Conservation (phyloP, 1,140 invertebrate genomes). For the Drosophila equinoxialis region DNA sequence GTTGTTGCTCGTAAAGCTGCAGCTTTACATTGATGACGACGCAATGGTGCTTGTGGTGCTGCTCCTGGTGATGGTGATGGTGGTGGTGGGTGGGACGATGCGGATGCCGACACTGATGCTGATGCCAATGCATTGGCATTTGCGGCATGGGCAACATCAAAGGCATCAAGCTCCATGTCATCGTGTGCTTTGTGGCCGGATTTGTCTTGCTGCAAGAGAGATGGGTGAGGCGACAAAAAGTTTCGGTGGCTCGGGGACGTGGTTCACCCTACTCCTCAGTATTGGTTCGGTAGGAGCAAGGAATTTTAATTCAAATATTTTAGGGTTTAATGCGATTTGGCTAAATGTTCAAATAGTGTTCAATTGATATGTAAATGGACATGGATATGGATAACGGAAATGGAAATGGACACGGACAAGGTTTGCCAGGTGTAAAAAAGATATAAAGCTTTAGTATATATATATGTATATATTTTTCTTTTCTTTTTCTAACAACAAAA, state of each 20-base stretch:
- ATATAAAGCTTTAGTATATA: constrained; percentile 52
- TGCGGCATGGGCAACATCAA: constrained; percentile 58
- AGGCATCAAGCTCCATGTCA: constrained; percentile 58
- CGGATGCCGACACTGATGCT: constrained; percentile 30
- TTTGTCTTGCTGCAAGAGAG: constrained; percentile 40
- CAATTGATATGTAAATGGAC: constrained; percentile 53
- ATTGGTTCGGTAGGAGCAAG: constrained; percentile 12
- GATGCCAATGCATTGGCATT: constrained; percentile 55
- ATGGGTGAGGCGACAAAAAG: constrained; percentile 12
- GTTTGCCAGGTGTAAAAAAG: constrained; percentile 33
- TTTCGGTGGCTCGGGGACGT: constrained; percentile 25
- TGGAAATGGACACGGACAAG: not conserved
- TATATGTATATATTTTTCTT: not conserved
- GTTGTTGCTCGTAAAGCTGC: constrained; percentile 17
- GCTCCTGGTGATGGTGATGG: not conserved
- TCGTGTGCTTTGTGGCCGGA: constrained; percentile 73
- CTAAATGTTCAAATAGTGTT: constrained; percentile 61
- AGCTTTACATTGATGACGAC: constrained; percentile 41
- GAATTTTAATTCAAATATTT: constrained; percentile 71
- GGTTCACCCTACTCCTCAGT: not conserved
- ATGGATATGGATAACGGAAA: constrained; percentile 7
- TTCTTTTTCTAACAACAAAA: not conserved
- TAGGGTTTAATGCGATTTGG: constrained; percentile 81
- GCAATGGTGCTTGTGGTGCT: constrained; percentile 15
- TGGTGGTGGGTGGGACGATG: not conserved